A percentile compares a stretch with the other conserved stretches of the same genome.
Conservation (phyloP, 2,888 invertebrate genomes). For the Sepiola atlantica region DNA sequence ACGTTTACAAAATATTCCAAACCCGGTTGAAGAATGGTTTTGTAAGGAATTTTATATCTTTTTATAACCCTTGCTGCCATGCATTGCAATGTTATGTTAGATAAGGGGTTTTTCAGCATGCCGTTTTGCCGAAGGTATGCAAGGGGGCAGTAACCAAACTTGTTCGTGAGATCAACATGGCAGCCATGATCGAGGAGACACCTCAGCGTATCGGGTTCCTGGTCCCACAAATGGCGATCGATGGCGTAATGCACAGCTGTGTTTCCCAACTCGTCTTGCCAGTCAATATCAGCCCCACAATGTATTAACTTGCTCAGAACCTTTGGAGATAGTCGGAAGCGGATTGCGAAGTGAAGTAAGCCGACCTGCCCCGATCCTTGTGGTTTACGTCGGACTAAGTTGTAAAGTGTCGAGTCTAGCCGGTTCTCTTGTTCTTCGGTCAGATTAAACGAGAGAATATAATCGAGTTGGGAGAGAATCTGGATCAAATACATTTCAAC, state of each 20-base stretch:
- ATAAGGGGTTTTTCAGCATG: background rate
- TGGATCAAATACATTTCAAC: background rate
- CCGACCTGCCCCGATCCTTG: background rate
- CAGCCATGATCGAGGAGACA: slow-evolving; percentile 1
- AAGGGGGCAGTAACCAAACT: background rate
- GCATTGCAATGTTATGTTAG: background rate
- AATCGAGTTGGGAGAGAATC: background rate
- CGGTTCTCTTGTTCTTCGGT: background rate
- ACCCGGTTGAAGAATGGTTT: background rate
- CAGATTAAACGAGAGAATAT: background rate
- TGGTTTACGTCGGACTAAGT: background rate
- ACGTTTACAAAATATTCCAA: slow-evolving; percentile 10
- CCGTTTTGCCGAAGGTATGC: slow-evolving; percentile 1
- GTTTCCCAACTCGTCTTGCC: background rate
- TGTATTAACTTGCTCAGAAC: background rate
- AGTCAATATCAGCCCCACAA: background rate
- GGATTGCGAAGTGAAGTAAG: background rate
- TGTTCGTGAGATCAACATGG: slow-evolving; percentile 24
- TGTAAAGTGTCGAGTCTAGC: background rate
- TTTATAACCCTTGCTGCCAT: background rate
- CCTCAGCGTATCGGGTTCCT: background rate
- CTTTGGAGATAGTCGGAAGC: background rate
- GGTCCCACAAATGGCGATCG: background rate
- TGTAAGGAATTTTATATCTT: background rate
- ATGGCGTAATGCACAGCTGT: slow-evolving; percentile 34